Percentiles rank a stretch among this genome's conserved stretches.
Conservation (phyloP, 2,113 vertebrate species). For the Myxocyprinus asiaticus region DNA sequence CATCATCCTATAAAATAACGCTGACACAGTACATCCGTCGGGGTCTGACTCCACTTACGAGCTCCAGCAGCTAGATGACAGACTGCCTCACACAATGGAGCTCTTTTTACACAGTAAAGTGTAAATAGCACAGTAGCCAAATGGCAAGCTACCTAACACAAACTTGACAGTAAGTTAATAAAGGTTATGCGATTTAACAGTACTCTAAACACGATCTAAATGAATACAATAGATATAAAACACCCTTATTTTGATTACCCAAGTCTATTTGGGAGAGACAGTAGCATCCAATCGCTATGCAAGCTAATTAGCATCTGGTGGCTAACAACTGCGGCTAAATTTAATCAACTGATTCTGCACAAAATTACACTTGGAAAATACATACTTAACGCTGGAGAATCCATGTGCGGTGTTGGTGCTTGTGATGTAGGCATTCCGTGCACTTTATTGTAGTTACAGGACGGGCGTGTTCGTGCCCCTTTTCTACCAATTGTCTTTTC, state of each 20-base stretch:
- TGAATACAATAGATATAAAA: too few species aligned
- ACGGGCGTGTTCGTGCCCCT: conserved; percentile 57
- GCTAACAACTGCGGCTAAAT: conserved; percentile 11
- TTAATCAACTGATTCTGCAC: not conserved
- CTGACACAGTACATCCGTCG: not conserved
- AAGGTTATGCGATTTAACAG: not conserved
- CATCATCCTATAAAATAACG: not conserved
- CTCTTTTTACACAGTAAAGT: conserved; percentile 59
- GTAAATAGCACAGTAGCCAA: conserved; percentile 28
- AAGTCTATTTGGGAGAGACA: not conserved
- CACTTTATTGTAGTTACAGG: conserved; percentile 42
- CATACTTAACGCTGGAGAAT: conserved; percentile 31
- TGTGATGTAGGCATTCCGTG: conserved; percentile 16
- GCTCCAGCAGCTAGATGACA: conserved; percentile 6
- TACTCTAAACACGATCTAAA: too few species aligned
- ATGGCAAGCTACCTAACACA: conserved; percentile 38
- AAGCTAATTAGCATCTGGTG: conserved; percentile 32
- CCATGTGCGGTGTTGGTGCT: not conserved
- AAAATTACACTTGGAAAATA: not conserved
- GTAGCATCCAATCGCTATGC: conserved; percentile 9
- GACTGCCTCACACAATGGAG: conserved; percentile 50
- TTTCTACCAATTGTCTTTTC: conserved; percentile 62
- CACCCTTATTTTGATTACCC: too few species aligned
- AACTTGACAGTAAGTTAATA: not conserved
- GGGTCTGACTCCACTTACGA: not conserved